phyloP scores from a whole-genome alignment of 1,140 invertebrate species.

The Holcopasites calliopsidis region DNA sequence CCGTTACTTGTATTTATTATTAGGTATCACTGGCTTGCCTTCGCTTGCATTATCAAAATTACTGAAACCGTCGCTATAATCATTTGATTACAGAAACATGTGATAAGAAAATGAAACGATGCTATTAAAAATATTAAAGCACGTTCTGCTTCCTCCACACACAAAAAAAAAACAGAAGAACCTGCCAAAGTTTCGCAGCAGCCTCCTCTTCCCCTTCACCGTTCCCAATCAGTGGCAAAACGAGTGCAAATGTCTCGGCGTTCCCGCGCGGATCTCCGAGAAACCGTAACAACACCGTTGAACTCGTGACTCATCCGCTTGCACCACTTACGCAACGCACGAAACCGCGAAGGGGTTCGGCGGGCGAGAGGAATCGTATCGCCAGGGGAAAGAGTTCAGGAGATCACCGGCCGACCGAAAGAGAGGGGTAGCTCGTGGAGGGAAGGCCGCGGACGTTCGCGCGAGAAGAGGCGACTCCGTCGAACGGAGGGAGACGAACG shows the following conservation, averaged over 20 bases:
- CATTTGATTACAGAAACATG: no score
- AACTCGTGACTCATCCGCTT: constrained; percentile 9
- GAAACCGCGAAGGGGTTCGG: constrained; percentile 1
- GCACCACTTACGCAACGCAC: constrained; percentile 39
- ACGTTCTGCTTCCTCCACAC: no score
- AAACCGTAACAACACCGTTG: neutral
- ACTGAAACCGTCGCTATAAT: no score
- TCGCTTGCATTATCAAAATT: no score
- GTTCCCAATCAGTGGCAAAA: neutral
- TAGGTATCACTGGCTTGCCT: no score
- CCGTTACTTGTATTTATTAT: no score
- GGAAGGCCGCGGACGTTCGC: constrained; percentile 1
- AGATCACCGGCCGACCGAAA: neutral
- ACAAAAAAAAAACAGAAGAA: no score
- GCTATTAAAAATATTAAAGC: no score
- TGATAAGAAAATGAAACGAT: no score
- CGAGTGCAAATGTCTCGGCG: neutral
- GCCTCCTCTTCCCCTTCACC: no score
- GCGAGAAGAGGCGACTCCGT: neutral
- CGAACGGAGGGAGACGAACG: neutral
- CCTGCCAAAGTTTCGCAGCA: no score
- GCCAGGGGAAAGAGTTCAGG: constrained; percentile 28
- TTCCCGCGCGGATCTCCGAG: neutral
- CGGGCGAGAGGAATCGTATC: constrained; percentile 8
- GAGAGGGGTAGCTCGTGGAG: neutral